phyloP scores from a whole-genome alignment of 2,113 vertebrate genomes.

The Otocyon megalotis region DNA sequence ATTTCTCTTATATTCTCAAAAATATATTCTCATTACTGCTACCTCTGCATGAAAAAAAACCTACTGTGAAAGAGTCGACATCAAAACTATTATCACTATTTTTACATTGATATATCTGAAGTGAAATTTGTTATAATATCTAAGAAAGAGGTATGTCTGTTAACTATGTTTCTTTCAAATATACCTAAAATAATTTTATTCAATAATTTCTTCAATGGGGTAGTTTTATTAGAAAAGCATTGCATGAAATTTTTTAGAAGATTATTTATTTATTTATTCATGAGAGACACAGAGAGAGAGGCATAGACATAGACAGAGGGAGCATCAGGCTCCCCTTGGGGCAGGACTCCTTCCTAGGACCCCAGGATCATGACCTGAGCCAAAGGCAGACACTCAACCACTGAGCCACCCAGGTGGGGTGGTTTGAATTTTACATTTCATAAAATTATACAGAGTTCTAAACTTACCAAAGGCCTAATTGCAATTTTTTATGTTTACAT shows the following conservation, averaged over 20 bases:
- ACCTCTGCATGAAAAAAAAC: neutral
- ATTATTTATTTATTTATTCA: no score
- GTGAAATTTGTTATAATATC: neutral
- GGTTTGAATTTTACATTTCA: neutral
- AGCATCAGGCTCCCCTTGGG: no score
- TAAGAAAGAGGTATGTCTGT: neutral
- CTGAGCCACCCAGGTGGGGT: no score
- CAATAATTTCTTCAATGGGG: conserved; percentile 16
- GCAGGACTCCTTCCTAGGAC: no score
- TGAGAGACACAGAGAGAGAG: no score
- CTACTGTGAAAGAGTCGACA: neutral
- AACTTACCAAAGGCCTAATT: conserved; percentile 72
- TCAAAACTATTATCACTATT: neutral
- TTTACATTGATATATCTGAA: neutral
- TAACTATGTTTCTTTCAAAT: neutral
- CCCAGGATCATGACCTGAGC: no score
- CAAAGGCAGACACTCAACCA: no score
- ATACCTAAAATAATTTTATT: conserved; percentile 38
- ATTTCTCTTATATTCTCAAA: conserved; percentile 2
- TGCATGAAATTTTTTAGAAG: conserved; percentile 31
- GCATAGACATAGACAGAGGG: no score
- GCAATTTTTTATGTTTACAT: conserved; percentile 73
- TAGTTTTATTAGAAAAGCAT: conserved; percentile 47
- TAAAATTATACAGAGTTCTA: conserved; percentile 63
- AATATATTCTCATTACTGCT: neutral